These are phyloP conservation scores for Pegoplata infirma DNA, from an alignment of 2,888 invertebrate species.

Conservation along the genomic window DNA sequence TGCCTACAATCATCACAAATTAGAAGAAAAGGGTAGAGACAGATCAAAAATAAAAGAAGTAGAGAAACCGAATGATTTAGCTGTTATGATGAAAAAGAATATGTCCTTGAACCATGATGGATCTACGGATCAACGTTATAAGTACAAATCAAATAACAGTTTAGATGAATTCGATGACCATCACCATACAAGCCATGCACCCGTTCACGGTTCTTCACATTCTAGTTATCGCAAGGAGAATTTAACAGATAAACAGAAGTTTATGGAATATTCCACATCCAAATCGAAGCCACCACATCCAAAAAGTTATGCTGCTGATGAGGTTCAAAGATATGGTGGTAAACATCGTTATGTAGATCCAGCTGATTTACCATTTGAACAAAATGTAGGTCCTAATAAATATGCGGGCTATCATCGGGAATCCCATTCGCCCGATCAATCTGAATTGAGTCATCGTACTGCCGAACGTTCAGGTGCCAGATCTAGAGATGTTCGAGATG, in stretches of 20 bases:
- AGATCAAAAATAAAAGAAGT: conserved; percentile 70
- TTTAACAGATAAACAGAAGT: conserved; percentile 77
- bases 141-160: conserved; percentile 62
- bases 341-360: conserved; percentile 76
- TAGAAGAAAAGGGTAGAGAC: conserved; percentile 54
- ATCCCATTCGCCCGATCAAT: conserved; percentile 65
- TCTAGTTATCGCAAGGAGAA: conserved; percentile 74
- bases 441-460: conserved; percentile 60
- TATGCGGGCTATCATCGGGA: conserved; percentile 70
- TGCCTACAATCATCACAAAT: conserved; percentile 58
- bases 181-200: conserved; percentile 67
- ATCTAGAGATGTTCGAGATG: conserved; percentile 52
- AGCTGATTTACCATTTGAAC: conserved; percentile 73
- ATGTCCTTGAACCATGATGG: conserved; percentile 68
- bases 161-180: conserved; percentile 73
- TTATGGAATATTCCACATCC: conserved; percentile 74
- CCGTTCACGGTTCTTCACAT: conserved; percentile 26
- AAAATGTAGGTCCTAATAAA: conserved; percentile 68
- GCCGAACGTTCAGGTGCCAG: conserved; percentile 61
- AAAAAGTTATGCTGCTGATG: conserved; percentile 71
- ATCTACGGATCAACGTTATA: conserved; percentile 64
- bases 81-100: conserved; percentile 74
- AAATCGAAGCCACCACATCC: conserved; percentile 68
- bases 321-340: conserved; percentile 73
- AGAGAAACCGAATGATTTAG: conserved; percentile 75